Base-by-base conservation (phyloP, 2,888 invertebrate species). In the Pachycephus smyrnensis region DNA sequence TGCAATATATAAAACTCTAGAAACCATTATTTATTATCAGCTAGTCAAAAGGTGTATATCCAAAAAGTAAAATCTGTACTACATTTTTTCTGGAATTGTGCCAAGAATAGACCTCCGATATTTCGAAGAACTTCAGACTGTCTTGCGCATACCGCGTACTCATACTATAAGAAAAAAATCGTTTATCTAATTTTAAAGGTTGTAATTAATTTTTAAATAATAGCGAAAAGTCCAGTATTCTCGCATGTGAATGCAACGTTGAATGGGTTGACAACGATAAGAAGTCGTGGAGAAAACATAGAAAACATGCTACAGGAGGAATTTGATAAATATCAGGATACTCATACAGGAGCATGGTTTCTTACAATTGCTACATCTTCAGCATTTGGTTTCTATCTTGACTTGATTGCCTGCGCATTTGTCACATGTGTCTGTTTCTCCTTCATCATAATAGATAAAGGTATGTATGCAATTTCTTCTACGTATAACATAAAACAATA, bases 211-310 rank as follows among this genome's bases (percentile, higher is more conserved):
- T 12, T 40, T 40, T 40, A 15, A 69, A 69, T 84, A 84, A 73
- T 75, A 91, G 95, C 93, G 11, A 92, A 96, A 80, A 97, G 98
- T 91, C 98, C 98, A 0, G 96, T 98, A 0, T 98, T 98, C 91
- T 96, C 98, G 0, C 98, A 98, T 89, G 94, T 98, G 84, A 95
- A 96, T 11, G 95, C 97, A 0, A 95, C 97, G 0, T 92, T 98
- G 3, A 95, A 95, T 82, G 98, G 98, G 0, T 93, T 98, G 40
- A 94, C 96, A 68, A 98, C 98, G 0, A 97, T 99, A 79, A 93
- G 98, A 81, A 96, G 97, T 4, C 95, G 96, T 6, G 94, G 94
- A 23, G 94, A 95, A 2, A 86, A 90, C 1, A 92, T 93, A 12
- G 94, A 96, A 89, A 92, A 94, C 80, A 93, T 95, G 86, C 94